phyloP scores from a whole-genome alignment of 2,888 invertebrate genomes.

The Anthrax anthrax region DNA sequence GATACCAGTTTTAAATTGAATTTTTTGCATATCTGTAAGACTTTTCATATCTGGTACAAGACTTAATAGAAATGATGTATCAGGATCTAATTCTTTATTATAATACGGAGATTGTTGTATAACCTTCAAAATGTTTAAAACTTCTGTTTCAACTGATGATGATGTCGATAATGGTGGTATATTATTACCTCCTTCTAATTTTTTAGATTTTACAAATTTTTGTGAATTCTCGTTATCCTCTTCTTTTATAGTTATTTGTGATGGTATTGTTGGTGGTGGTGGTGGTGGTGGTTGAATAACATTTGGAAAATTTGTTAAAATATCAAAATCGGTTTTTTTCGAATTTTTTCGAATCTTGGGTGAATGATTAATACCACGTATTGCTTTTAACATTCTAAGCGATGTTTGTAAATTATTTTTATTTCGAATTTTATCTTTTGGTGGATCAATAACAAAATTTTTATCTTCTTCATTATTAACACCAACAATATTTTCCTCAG shows the following conservation, averaged over 20 bases:
- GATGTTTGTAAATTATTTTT: neutral
- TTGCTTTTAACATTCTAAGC: too few species aligned
- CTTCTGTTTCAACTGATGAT: neutral
- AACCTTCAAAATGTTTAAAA: neutral
- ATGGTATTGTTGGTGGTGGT: neutral
- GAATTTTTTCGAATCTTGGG: neutral
- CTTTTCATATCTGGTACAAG: neutral
- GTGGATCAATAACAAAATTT: neutral
- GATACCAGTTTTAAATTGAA: slow-evolving; percentile 1
- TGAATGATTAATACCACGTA: too few species aligned
- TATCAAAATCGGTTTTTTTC: neutral
- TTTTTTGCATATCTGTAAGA: slow-evolving; percentile 1
- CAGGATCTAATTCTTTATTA: neutral
- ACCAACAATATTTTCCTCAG: neutral
- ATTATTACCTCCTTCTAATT: neutral
- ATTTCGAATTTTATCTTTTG: neutral
- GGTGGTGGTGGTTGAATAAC: neutral
- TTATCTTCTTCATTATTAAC: neutral
- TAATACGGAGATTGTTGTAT: neutral
- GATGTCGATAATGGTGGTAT: neutral
- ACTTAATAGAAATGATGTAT: slow-evolving; percentile 1
- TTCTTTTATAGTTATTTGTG: neutral
- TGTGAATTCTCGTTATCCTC: too few species aligned
- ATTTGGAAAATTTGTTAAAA: too few species aligned
- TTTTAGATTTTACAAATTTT: neutral